phyloP scores from a whole-genome alignment of 2,113 vertebrate species.

The Anoura caudifer region DNA sequence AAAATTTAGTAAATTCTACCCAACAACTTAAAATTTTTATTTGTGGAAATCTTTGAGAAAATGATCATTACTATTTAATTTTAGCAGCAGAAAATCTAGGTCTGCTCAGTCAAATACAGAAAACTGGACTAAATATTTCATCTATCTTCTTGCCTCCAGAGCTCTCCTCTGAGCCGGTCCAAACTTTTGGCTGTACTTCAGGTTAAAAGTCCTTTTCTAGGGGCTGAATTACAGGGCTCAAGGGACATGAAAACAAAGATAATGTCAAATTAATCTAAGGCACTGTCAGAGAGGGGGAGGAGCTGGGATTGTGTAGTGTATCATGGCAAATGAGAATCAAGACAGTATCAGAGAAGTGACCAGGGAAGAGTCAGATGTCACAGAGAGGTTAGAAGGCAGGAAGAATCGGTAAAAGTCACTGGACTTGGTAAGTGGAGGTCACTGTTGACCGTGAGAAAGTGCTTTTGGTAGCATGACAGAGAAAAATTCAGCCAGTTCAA shows the following conservation, averaged over 20 bases:
- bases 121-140: conserved; percentile 14
- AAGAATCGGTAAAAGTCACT: background rate
- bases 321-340: background rate
- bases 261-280: background rate
- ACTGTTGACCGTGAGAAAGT: conserved; percentile 10
- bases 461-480: background rate
- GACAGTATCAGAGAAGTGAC: background rate
- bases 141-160: background rate
- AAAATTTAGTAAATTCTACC: conserved; percentile 30
- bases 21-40: background rate
- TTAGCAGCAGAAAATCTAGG: background rate
- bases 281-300: background rate
- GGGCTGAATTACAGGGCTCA: background rate
- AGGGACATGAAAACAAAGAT: background rate
- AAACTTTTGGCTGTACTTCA: background rate
- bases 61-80: conserved; percentile 9
- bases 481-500: background rate
- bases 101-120: background rate
- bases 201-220: background rate
- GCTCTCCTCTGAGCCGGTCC: background rate
- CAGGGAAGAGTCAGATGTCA: background rate
- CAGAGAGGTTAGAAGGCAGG: background rate
- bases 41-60: background rate
- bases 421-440: background rate
- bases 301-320: background rate